Conservation (phyloP, 2,888 invertebrate species). For the Priocnemis perturbator region DNA sequence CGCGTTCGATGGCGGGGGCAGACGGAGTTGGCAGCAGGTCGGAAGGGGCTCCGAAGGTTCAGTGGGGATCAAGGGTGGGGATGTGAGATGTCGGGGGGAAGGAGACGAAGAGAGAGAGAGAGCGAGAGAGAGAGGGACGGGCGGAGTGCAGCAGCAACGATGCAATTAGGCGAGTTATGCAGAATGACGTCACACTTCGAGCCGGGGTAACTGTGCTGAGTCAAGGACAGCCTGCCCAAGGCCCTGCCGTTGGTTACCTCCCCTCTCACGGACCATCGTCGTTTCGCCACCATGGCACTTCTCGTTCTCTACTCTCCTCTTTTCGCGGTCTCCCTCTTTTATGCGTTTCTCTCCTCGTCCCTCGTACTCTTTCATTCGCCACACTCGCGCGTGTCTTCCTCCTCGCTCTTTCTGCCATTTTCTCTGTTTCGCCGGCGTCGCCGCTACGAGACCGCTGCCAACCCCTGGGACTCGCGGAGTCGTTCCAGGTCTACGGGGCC, state of each 20-base stretch:
- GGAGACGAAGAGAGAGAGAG: constrained; percentile 28
- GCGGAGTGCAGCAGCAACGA: constrained; percentile 62
- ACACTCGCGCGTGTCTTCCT: constrained; percentile 23
- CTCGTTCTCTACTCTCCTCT: constrained; percentile 40
- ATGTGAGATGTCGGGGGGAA: constrained; percentile 1
- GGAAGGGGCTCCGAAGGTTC: neutral
- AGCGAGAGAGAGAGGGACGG: constrained; percentile 26
- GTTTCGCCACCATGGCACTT: constrained; percentile 37
- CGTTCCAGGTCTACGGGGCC: neutral
- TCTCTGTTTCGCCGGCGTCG: neutral
- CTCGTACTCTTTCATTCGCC: constrained; percentile 24
- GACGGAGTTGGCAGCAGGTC: constrained; percentile 9
- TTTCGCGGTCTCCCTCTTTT: constrained; percentile 34
- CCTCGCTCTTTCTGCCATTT: constrained; percentile 1
- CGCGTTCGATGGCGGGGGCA: constrained; percentile 10
- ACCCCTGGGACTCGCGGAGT: neutral
- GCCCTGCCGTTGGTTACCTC: constrained; percentile 64
- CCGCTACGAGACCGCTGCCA: neutral
- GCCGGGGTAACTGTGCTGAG: constrained; percentile 75
- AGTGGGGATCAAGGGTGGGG: constrained; percentile 14
- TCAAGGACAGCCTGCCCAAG: constrained; percentile 74
- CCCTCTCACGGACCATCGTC: constrained; percentile 39
- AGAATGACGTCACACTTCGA: constrained; percentile 73
- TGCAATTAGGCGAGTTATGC: constrained; percentile 76
- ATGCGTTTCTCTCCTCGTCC: constrained; percentile 23